Conservation (phyloP, 2,797 vertebrate species). For the Alectoris magna region DNA sequence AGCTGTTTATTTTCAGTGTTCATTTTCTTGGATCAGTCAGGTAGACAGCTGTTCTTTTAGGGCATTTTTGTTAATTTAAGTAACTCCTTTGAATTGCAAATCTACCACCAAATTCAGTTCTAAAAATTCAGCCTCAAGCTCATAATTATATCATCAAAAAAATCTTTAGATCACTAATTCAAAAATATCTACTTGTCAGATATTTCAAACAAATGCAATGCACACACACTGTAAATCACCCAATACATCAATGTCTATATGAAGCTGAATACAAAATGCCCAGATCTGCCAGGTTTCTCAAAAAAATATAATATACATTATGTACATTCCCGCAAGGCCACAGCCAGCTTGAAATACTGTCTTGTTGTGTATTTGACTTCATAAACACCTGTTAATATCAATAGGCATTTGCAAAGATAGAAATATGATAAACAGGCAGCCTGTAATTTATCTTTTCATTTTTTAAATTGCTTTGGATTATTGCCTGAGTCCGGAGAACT, state of each 20-base stretch:
- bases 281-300: neutral
- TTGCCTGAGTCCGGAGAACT: neutral
- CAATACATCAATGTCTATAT: constrained; percentile 31
- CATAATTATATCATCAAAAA: constrained; percentile 71
- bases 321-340: neutral
- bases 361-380: neutral
- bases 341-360: neutral
- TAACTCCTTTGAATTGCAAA: constrained; percentile 74
- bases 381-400: neutral
- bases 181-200: constrained; percentile 52
- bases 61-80: constrained; percentile 71
- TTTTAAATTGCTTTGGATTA: constrained; percentile 2
- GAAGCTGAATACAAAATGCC: constrained; percentile 39
- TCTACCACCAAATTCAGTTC: constrained; percentile 57
- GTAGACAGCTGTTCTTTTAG: constrained; percentile 71
- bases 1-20: constrained; percentile 75
- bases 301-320: neutral
- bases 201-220: constrained; percentile 69
- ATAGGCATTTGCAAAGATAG: neutral
- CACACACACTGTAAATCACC: constrained; percentile 31
- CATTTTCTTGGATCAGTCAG: constrained; percentile 70
- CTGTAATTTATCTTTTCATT: neutral
- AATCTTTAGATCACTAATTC: constrained; percentile 65
- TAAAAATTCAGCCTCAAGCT: constrained; percentile 66
- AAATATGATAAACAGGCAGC: neutral